Conservation (phyloP, 2,113 vertebrate genomes). For the Polypterus senegalus region DNA sequence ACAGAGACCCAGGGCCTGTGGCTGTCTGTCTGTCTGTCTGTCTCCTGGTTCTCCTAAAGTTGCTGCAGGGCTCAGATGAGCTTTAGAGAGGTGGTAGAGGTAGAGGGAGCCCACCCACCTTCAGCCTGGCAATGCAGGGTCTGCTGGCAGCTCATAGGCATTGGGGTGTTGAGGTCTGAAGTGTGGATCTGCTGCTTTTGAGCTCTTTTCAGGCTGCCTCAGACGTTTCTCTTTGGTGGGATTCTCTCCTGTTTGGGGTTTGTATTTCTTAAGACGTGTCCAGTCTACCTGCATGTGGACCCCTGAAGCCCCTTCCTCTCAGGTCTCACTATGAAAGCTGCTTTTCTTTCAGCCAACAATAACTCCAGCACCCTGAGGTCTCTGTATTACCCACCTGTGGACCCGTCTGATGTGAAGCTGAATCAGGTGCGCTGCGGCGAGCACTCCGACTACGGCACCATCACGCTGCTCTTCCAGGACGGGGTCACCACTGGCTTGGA, state of each 20-base stretch:
- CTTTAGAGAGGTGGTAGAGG: background rate
- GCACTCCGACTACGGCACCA: constrained; percentile 53
- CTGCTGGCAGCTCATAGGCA: too few relatives aligned
- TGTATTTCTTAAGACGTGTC: background rate
- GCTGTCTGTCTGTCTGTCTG: background rate
- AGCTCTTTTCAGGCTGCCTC: background rate
- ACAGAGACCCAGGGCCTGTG: background rate
- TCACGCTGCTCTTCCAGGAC: constrained; percentile 49
- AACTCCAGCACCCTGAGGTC: constrained; percentile 39
- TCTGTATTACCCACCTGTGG: constrained; percentile 44
- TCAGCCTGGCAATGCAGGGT: too few relatives aligned
- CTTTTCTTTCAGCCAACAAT: constrained; percentile 20
- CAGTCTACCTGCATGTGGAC: background rate
- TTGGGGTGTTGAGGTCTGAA: too few relatives aligned
- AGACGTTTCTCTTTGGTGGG: background rate
- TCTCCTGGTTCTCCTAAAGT: background rate
- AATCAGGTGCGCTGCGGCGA: constrained; percentile 50
- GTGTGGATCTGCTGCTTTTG: too few relatives aligned
- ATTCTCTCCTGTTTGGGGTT: background rate
- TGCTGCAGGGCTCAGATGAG: background rate
- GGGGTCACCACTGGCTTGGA: constrained; percentile 36
- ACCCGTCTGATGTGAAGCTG: constrained; percentile 24
- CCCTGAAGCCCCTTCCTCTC: background rate
- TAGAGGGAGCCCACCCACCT: background rate
- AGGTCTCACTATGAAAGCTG: background rate